Evolutionary conservation across 2,797 vertebrate genomes (phyloP).

Genomic region (Phaenicophaeus curvirostris): DNA sequence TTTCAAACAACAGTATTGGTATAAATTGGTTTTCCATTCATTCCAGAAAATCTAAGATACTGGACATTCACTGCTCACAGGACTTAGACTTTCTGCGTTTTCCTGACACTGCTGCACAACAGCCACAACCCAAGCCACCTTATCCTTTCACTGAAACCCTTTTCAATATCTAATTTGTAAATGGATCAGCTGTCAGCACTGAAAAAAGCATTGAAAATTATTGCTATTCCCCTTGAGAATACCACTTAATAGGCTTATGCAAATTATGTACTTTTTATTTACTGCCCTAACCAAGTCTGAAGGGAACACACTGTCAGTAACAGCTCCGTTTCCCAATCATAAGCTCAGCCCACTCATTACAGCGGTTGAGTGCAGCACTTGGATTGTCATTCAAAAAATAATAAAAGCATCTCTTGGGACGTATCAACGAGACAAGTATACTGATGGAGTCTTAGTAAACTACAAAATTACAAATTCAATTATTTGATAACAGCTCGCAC

Average conservation of each 20-base stretch:
- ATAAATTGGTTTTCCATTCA: neutral
- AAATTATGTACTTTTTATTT: slow-evolving; percentile 69
- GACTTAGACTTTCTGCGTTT: neutral
- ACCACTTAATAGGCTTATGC: slow-evolving; percentile 63
- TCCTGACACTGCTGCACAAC: neutral
- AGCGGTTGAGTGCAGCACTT: neutral
- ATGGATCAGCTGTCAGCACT: slow-evolving; percentile 45
- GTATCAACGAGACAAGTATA: neutral
- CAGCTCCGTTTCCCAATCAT: neutral
- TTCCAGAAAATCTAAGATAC: neutral
- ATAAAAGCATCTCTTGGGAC: slow-evolving; percentile 25
- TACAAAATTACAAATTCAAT: slow-evolving; percentile 51
- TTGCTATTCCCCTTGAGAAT: slow-evolving; percentile 44
- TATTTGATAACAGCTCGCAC: slow-evolving; percentile 41
- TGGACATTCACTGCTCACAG: neutral
- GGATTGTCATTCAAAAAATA: slow-evolving; percentile 44
- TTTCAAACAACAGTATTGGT: neutral
- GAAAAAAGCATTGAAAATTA: slow-evolving; percentile 49
- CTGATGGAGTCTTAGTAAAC: slow-evolving; percentile 18
- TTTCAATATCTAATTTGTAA: slow-evolving; percentile 33
- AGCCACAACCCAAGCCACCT: neutral
- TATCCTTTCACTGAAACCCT: neutral
- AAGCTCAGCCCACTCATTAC: slow-evolving; percentile 9
- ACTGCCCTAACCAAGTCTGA: slow-evolving; percentile 53
- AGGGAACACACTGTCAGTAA: slow-evolving; percentile 35